Conservation (phyloP, 2,113 vertebrate genomes). For the Mesembrinibis cayennensis region DNA sequence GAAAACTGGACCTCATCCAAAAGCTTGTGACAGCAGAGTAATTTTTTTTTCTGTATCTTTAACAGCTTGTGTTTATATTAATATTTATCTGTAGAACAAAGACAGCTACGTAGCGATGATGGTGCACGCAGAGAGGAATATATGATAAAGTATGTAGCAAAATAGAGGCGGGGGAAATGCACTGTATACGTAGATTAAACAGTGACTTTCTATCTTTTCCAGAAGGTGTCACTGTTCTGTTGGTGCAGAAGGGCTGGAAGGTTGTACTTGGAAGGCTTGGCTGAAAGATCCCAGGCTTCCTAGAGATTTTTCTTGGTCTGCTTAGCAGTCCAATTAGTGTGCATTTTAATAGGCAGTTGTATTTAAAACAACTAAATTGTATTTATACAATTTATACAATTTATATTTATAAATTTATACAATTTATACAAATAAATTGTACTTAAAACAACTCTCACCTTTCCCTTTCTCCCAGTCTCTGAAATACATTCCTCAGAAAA, state of each 20-base stretch:
- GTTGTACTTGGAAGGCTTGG: not conserved
- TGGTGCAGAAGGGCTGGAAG: not conserved
- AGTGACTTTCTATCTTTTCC: not conserved
- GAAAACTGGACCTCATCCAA: not conserved
- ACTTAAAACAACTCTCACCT: not conserved
- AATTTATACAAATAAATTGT: not conserved
- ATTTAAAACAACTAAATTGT: too few species aligned
- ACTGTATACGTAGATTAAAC: not conserved
- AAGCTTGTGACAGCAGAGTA: not conserved
- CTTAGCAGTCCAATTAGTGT: not conserved
- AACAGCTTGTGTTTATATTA: not conserved
- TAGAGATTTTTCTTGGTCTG: not conserved
- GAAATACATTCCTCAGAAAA: not conserved
- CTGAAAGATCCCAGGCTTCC: not conserved
- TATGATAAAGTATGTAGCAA: not conserved
- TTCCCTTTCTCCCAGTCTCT: not conserved
- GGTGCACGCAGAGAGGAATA: not conserved
- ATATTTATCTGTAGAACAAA: constrained; percentile 1
- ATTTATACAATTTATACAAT: too few species aligned
- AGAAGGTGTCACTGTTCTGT: constrained; percentile 31
- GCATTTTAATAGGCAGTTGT: not conserved
- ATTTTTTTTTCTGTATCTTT: not conserved
- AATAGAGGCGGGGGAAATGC: not conserved
- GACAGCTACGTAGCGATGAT: not conserved
- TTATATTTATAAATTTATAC: too few species aligned